phyloP scores from a whole-genome alignment of 2,797 vertebrate genomes.

The Spheniscus humboldti region DNA sequence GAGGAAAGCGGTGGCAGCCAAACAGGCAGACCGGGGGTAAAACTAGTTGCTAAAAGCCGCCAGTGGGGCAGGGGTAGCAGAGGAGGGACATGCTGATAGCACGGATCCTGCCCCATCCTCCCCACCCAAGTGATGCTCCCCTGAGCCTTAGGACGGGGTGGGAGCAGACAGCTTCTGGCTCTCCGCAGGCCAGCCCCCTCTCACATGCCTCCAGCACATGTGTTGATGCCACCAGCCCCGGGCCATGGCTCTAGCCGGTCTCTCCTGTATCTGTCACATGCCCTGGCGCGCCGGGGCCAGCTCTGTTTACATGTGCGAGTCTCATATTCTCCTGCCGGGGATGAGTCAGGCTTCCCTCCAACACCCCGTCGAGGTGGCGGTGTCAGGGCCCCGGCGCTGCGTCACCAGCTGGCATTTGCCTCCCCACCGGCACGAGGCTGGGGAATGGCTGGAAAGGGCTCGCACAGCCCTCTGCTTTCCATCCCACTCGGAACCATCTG shows the following conservation, averaged over 20 bases:
- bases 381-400: neutral
- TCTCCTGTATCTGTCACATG: neutral
- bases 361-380: neutral
- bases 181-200: neutral
- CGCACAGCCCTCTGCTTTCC: neutral
- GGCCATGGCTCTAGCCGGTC: neutral
- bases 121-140: neutral
- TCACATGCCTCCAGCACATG: neutral
- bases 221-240: neutral
- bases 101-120: neutral
- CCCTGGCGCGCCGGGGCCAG: neutral
- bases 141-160: neutral
- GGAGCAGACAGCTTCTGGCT: neutral
- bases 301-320: neutral
- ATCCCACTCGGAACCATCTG: neutral
- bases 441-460: neutral
- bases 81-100: accelerated
- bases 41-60: neutral
- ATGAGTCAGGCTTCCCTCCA: neutral
- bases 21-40: neutral
- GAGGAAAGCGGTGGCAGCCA: neutral
- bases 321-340: neutral
- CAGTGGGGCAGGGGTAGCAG: accelerated
- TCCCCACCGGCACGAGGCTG: neutral
- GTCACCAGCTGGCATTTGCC: neutral